Conservation (phyloP, 1,140 invertebrate species). For the Bilobella aurantiaca region DNA sequence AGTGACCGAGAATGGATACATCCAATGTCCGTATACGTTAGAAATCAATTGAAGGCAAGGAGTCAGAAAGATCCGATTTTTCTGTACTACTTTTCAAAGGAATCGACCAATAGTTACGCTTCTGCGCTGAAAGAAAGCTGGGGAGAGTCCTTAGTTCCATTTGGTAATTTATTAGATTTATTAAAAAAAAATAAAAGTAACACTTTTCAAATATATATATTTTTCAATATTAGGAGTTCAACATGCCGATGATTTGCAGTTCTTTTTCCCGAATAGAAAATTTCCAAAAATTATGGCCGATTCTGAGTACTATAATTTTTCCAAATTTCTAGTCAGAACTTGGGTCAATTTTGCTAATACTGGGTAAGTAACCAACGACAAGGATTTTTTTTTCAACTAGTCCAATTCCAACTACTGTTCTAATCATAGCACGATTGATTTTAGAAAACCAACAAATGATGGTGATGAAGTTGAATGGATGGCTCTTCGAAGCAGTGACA, state of each 20-base stretch:
- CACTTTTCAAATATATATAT: not conserved
- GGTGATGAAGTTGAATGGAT: not conserved
- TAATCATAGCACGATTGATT: not conserved
- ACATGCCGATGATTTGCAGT: not conserved
- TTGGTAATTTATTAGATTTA: no score
- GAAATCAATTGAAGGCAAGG: not conserved
- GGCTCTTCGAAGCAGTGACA: not conserved
- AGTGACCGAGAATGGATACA: not conserved
- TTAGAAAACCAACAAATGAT: not conserved
- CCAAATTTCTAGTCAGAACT: not conserved
- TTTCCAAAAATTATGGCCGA: not conserved
- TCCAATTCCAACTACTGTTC: not conserved
- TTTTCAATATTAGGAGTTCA: not conserved
- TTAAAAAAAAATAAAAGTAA: not conserved
- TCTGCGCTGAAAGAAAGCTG: not conserved
- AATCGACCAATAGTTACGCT: not conserved
- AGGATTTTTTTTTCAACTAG: not conserved
- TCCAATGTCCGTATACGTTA: not conserved
- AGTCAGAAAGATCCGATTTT: not conserved
- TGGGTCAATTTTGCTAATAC: not conserved
- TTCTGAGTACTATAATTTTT: not conserved
- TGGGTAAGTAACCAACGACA: not conserved
- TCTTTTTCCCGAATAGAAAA: not conserved
- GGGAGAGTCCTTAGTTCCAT: not conserved
- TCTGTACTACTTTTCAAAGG: not conserved